A percentile compares a stretch with the other conserved stretches of the same genome.
phyloP scores from a whole-genome alignment of 2,888 invertebrate species.

The Plagodis pulveraria region DNA sequence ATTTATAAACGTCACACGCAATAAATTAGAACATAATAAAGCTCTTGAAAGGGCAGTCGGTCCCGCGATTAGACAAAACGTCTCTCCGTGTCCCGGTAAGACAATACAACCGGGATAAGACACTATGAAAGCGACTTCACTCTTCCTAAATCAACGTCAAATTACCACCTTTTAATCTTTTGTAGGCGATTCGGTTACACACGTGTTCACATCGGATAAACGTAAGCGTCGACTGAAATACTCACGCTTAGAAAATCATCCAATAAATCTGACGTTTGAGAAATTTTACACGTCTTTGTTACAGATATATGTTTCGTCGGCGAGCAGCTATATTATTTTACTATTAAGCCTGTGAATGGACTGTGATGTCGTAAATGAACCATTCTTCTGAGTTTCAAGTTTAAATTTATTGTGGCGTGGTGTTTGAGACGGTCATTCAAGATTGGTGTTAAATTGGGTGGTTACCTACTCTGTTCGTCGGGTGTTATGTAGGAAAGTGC shows the following conservation, averaged over 20 bases:
- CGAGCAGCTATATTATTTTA: constrained; percentile 68
- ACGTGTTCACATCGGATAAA: constrained; percentile 69
- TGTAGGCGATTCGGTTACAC: constrained; percentile 79
- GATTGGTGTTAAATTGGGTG: constrained; percentile 52
- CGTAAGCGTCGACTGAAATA: constrained; percentile 61
- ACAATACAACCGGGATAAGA: constrained; percentile 61
- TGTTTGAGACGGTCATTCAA: constrained; percentile 53
- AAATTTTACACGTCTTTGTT: constrained; percentile 80
- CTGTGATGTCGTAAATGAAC: constrained; percentile 70
- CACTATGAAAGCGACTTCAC: constrained; percentile 68
- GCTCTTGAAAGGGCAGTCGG: constrained; percentile 48
- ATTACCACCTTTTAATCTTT: constrained; percentile 83
- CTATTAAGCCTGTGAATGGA: constrained; percentile 65
- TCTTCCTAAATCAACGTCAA: constrained; percentile 82
- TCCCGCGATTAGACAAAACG: constrained; percentile 61
- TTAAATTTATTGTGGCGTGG: constrained; percentile 61
- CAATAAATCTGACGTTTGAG: constrained; percentile 77
- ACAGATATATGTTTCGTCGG: constrained; percentile 68
- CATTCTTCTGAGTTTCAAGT: constrained; percentile 64
- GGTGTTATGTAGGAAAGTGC: constrained; percentile 41
- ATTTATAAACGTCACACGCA: constrained; percentile 61
- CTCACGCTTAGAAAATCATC: constrained; percentile 62
- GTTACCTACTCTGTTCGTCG: constrained; percentile 39
- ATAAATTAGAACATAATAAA: constrained; percentile 67
- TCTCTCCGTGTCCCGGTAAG: constrained; percentile 38